These are phyloP conservation scores for Buceros bicornis DNA, from an alignment of 2,797 vertebrate species.

Conservation along the genomic window DNA sequence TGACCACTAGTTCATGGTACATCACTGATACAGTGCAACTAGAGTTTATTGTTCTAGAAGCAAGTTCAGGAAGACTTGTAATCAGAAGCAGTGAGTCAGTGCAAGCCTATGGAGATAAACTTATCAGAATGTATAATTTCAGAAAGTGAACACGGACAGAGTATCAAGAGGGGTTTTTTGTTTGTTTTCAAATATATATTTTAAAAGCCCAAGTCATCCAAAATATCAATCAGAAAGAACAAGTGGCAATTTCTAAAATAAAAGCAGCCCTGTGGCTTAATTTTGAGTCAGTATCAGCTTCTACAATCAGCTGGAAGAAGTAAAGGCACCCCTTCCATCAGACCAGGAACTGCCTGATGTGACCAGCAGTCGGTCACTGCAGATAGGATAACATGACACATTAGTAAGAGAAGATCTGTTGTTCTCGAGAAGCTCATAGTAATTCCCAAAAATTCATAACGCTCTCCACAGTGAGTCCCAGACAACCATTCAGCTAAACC, in stretches of 20 bases:
- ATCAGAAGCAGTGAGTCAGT: not conserved
- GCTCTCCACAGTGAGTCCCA: not conserved
- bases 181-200: not conserved
- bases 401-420: not conserved
- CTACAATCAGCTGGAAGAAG: not conserved
- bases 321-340: not conserved
- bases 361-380: not conserved
- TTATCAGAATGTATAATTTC: not conserved
- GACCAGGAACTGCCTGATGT: not conserved
- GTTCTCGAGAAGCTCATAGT: not conserved
- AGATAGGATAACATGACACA: not conserved
- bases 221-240: not conserved
- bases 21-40: not conserved
- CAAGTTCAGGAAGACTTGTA: not conserved
- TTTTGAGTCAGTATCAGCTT: not conserved
- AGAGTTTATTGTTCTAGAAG: not conserved
- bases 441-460: not conserved
- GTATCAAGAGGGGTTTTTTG: not conserved
- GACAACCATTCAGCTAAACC: not conserved
- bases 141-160: not conserved
- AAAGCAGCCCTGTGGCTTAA: not conserved
- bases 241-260: not conserved
- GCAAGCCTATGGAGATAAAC: not conserved
- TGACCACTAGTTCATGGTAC: not conserved
- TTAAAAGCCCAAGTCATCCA: not conserved